Conservation (phyloP, 2,888 invertebrate genomes). For the Fragum sueziense region DNA sequence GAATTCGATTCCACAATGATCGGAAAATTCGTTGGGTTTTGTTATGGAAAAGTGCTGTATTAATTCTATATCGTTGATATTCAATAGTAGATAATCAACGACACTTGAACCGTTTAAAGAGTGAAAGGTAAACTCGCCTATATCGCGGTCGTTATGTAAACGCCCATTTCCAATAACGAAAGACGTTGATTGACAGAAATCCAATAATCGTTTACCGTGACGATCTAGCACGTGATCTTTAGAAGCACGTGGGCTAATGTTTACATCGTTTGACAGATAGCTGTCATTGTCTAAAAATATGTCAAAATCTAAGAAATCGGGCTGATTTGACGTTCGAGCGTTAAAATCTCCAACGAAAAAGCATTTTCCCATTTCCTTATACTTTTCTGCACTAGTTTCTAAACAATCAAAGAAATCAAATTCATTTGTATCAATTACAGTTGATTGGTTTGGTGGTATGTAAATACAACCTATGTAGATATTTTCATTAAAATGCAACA, state of each 20-base stretch:
- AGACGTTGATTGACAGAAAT: constrained; percentile 20
- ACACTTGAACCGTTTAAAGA: constrained; percentile 15
- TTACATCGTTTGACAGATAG: constrained; percentile 6
- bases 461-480: constrained; percentile 21
- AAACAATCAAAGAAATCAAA: constrained; percentile 11
- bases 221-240: constrained; percentile 25
- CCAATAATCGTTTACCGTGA: constrained; percentile 20
- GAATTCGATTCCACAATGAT: no score
- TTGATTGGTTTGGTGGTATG: constrained; percentile 26
- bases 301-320: constrained; percentile 22
- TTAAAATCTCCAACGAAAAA: not conserved
- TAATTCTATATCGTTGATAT: no score
- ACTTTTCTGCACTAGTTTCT: not conserved
- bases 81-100: constrained; percentile 22
- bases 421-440: not conserved
- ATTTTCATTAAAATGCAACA: constrained; percentile 9
- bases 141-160: not conserved
- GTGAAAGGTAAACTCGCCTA: constrained; percentile 8
- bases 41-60: no score
- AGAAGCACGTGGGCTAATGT: constrained; percentile 18
- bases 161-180: constrained; percentile 18
- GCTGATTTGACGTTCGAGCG: not conserved
- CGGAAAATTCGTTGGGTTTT: no score
- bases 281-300: constrained; percentile 18
- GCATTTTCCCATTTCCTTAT: not conserved